These are phyloP conservation scores for Caloenas nicobarica DNA, from an alignment of 2,113 vertebrate species.

Conservation along the genomic window DNA sequence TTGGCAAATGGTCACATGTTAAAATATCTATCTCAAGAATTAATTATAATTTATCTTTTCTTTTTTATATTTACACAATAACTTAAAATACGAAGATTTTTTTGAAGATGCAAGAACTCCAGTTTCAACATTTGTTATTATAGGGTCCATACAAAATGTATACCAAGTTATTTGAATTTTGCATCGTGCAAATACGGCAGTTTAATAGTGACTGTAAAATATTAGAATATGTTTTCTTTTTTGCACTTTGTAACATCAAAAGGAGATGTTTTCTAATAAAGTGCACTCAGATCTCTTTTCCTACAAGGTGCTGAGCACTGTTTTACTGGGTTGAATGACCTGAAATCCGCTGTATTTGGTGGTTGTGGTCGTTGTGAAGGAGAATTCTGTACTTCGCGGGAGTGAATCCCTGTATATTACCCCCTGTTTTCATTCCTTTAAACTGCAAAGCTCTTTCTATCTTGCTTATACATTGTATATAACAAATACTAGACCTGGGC, in stretches of 20 bases:
- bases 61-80: slow-evolving; percentile 63
- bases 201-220: slow-evolving; percentile 59
- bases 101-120: slow-evolving; percentile 29
- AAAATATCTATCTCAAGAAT: slow-evolving; percentile 55
- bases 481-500: slow-evolving; percentile 50
- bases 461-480: slow-evolving; percentile 57
- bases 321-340: slow-evolving; percentile 27
- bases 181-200: slow-evolving; percentile 54
- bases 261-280: slow-evolving; percentile 55
- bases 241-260: slow-evolving; percentile 69
- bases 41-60: slow-evolving; percentile 75
- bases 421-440: slow-evolving; percentile 47
- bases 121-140: background rate
- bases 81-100: slow-evolving; percentile 58
- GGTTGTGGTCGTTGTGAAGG: slow-evolving; percentile 33
- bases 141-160: slow-evolving; percentile 47
- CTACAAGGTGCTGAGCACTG: slow-evolving; percentile 55
- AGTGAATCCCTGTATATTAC: slow-evolving; percentile 65
- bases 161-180: slow-evolving; percentile 59
- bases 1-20: slow-evolving; percentile 50
- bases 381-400: slow-evolving; percentile 49
- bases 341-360: background rate
- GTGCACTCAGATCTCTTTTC: slow-evolving; percentile 55
- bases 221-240: slow-evolving; percentile 56
- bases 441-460: slow-evolving; percentile 47